phyloP scores from a whole-genome alignment of 2,888 invertebrate genomes.

The Lepidocyrtinus sp. region DNA sequence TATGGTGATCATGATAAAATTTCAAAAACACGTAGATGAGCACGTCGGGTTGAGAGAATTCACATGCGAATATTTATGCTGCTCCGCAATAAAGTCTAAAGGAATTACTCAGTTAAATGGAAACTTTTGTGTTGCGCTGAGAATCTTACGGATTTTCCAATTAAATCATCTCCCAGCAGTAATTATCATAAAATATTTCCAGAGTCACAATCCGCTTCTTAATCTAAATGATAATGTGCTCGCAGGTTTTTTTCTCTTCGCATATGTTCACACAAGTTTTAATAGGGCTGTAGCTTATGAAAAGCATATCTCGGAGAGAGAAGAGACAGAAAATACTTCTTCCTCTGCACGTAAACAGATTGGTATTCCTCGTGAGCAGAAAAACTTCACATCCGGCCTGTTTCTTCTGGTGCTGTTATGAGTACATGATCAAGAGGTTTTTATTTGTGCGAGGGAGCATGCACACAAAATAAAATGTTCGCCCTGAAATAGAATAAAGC shows the following conservation, averaged over 20 bases:
- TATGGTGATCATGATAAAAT: background rate
- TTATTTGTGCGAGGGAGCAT: background rate
- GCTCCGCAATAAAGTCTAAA: no score
- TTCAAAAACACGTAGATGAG: conserved; percentile 3
- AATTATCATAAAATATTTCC: conserved; percentile 63
- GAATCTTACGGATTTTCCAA: conserved; percentile 55
- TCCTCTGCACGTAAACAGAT: conserved; percentile 16
- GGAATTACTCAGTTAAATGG: conserved; percentile 7
- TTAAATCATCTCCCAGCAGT: conserved; percentile 62
- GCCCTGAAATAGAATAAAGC: background rate
- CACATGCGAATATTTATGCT: no score
- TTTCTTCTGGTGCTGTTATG: background rate
- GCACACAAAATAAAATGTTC: background rate
- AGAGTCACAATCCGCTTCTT: conserved; percentile 60
- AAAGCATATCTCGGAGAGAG: no score
- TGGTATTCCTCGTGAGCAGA: conserved; percentile 44
- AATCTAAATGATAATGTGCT: conserved; percentile 62
- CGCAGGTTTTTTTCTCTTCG: conserved; percentile 25
- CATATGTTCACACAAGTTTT: conserved; percentile 13
- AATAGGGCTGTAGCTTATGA: background rate
- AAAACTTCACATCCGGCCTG: conserved; percentile 53
- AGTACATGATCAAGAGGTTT: conserved; percentile 5
- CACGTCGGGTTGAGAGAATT: background rate
- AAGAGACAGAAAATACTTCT: background rate
- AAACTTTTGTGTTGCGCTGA: background rate